Evolutionary conservation across 2,888 invertebrate species (phyloP).

Genomic region (Luffia ferchaultella): DNA sequence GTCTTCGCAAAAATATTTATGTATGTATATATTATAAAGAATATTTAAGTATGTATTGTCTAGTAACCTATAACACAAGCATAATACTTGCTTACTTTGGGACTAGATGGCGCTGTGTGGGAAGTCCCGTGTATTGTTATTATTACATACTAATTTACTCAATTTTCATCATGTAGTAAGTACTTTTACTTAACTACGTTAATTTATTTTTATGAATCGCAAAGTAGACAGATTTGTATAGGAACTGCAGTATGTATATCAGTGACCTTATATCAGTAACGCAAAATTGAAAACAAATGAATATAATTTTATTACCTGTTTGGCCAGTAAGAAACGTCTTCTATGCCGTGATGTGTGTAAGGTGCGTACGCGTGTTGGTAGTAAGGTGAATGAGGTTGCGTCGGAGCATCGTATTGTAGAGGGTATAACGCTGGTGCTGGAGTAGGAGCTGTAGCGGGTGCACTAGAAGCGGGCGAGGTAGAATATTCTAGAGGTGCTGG

Average conservation of each 20-base stretch:
- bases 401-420: constrained; percentile 45
- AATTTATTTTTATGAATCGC: neutral
- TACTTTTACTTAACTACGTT: too few species aligned
- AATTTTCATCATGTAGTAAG: neutral
- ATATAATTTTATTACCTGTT: constrained; percentile 33
- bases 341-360: constrained; percentile 55
- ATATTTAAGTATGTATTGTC: too few species aligned
- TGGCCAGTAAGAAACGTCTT: constrained; percentile 59
- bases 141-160: neutral
- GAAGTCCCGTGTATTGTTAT: too few species aligned
- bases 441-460: constrained; percentile 34
- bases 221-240: too few species aligned
- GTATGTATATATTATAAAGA: too few species aligned
- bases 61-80: too few species aligned
- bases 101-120: too few species aligned
- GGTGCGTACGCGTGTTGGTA: constrained; percentile 58
- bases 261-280: neutral
- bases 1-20: too few species aligned
- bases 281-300: neutral
- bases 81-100: too few species aligned
- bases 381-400: constrained; percentile 53
- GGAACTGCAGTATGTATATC: too few species aligned
- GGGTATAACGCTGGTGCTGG: constrained; percentile 50
- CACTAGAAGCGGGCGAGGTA: constrained; percentile 32
- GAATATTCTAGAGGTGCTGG: constrained; percentile 51